Evolutionary conservation across 2,113 vertebrate genomes (phyloP), one percentile per base, ranked within the genome.

Genomic region (Phyllostomus hastatus): DNA sequence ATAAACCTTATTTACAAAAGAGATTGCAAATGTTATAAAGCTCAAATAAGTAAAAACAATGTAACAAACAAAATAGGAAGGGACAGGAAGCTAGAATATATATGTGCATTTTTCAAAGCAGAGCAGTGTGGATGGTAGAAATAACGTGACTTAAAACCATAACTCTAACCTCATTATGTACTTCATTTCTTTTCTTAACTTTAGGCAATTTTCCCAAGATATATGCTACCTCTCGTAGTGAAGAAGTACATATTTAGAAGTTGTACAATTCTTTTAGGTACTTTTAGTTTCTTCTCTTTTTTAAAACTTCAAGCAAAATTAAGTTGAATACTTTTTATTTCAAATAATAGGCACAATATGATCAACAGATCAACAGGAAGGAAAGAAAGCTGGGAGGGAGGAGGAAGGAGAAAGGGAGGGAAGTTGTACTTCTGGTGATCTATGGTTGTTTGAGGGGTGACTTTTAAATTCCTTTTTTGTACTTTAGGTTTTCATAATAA

Each of bases 401-500:
- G 46, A 84, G 16, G 70, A 83, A 35, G 43, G 16, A 83, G 66
- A 59, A 81, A 73, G 33, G 3, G 41, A 94, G 84, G 31, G 22
- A 69, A 78, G 33, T 17, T 73, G 7, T 24, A 57, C 81, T 95
- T 95, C 59, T 57, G 35, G 10, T 76, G 86, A 66, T 43, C 48
- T 73, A 24, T 67, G 16, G 28, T 38, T 80, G 89, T 43, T 46
- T 31, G 24, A 73, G 75, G 9, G 17, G 5, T 33, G 6, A 41
- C 5, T 59, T 89, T 84, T 50, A 1, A 82, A 90, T 86, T 81
- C 86, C 43, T 69, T 84, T 17, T 87, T 94, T 82, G 20, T 61
- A 78, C 48, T 76, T 96, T 84, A 91, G 93, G 20, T 73, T 91
- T 78, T 94, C 70, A 81, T 73, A 70, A 50, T 80, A 15, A 88